Evolutionary conservation across 2,113 vertebrate species (phyloP).

Genomic region (Apistogramma diplotaenia): DNA sequence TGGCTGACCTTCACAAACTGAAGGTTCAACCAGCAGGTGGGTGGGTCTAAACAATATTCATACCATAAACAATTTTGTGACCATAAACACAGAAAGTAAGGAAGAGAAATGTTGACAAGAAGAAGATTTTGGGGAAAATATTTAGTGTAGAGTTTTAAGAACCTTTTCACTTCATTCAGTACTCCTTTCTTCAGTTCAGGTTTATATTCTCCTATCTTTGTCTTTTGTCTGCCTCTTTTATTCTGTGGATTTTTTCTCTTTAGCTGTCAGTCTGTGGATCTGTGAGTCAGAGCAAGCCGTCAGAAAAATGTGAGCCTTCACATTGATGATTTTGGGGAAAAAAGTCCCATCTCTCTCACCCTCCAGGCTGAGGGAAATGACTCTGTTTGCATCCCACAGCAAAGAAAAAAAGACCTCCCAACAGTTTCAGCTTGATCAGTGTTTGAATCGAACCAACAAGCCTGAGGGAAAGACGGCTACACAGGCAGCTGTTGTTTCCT

Average conservation of each 20-base stretch:
- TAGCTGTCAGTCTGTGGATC: not conserved
- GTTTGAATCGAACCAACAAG: conserved; percentile 33
- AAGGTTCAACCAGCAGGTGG: too few relatives aligned
- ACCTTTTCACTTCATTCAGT: not conserved
- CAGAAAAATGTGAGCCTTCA: not conserved
- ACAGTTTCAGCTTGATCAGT: not conserved
- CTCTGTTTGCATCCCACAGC: not conserved
- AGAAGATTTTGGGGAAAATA: not conserved
- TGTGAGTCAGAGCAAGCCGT: not conserved
- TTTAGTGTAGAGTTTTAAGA: not conserved
- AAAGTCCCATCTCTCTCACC: not conserved
- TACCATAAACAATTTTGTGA: not conserved
- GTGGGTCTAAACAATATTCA: too few relatives aligned
- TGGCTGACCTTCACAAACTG: too few relatives aligned
- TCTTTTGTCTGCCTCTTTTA: not conserved
- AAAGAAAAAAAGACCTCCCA: not conserved
- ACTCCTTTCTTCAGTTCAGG: not conserved
- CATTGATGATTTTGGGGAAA: not conserved
- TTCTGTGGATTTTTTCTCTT: not conserved
- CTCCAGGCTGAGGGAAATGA: not conserved
- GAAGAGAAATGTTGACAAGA: not conserved
- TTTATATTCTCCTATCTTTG: not conserved
- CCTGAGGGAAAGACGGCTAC: not conserved
- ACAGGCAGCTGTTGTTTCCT: conserved; percentile 19
- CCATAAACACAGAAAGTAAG: not conserved